phyloP scores from a whole-genome alignment of 2,797 vertebrate species.

The Bovichtus diacanthus region DNA sequence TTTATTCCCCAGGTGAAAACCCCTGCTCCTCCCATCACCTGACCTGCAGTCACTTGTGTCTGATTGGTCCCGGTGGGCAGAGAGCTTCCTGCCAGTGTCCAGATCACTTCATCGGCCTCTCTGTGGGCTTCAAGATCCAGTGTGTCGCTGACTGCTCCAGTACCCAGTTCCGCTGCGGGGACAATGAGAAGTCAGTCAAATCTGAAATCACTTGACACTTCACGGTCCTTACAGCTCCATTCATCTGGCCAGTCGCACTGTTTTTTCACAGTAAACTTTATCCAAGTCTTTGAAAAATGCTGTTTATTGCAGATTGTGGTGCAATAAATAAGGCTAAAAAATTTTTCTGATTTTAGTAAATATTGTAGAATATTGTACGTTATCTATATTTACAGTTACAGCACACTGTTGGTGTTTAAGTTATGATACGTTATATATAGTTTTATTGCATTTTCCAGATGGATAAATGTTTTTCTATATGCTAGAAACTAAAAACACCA shows the following conservation, averaged over 20 bases:
- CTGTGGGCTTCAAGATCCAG: constrained; percentile 77
- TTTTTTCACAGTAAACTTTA: neutral
- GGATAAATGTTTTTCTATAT: too few relatives aligned
- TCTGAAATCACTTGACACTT: neutral
- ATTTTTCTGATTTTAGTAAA: neutral
- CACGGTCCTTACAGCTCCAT: neutral
- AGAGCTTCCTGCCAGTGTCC: constrained; percentile 78
- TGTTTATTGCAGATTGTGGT: neutral
- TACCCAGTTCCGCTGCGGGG: constrained; percentile 84
- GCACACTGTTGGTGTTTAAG: too few relatives aligned
- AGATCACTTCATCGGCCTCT: constrained; percentile 77
- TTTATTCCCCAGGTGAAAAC: constrained; percentile 75
- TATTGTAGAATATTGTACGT: neutral
- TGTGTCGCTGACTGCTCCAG: constrained; percentile 85
- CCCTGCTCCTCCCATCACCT: constrained; percentile 76
- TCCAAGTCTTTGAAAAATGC: neutral
- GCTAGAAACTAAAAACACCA: too few relatives aligned
- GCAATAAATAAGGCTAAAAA: neutral
- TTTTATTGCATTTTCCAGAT: too few relatives aligned
- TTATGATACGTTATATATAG: too few relatives aligned
- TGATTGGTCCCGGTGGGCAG: constrained; percentile 78
- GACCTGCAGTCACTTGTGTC: constrained; percentile 82
- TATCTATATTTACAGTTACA: neutral
- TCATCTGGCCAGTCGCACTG: neutral
- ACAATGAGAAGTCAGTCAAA: constrained; percentile 81